Percentiles rank a stretch among this genome's conserved stretches.
phyloP scores from a whole-genome alignment of 2,888 invertebrate species.

The Choristoneura rosaceana region DNA sequence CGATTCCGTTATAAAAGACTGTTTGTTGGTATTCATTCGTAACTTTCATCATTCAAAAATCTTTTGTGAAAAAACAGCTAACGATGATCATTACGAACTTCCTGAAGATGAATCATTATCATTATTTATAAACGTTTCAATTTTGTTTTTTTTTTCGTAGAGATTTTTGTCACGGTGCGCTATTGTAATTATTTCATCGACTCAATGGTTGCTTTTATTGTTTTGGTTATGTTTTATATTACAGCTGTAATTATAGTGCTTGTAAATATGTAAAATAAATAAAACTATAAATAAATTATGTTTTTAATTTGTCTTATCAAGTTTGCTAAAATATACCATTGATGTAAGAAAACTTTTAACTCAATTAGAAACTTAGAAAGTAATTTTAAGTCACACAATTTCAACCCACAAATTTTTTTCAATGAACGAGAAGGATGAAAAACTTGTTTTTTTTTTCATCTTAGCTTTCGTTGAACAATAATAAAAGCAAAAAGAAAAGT shows the following conservation, averaged over 20 bases:
- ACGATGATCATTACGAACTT: constrained; percentile 33
- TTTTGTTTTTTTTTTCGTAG: not conserved
- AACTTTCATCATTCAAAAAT: constrained; percentile 13
- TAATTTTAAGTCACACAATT: no score
- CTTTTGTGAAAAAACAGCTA: constrained; percentile 16
- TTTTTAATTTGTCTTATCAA: constrained; percentile 31
- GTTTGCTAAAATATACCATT: no score
- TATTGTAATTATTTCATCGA: constrained; percentile 32
- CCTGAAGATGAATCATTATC: constrained; percentile 30
- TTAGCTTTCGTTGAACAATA: no score
- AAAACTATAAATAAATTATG: constrained; percentile 47
- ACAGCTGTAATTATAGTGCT: constrained; percentile 69
- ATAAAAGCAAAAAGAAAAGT: no score
- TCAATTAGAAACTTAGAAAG: no score
- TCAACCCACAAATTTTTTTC: no score
- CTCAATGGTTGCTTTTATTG: constrained; percentile 40
- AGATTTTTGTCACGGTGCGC: constrained; percentile 30
- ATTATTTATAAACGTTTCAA: constrained; percentile 12
- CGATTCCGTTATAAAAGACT: constrained; percentile 11
- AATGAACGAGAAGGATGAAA: no score
- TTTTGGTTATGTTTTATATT: constrained; percentile 52
- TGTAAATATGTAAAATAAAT: constrained; percentile 83
- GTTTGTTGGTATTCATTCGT: constrained; percentile 12
- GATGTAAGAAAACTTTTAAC: no score
- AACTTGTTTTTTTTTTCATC: no score